phyloP scores from a whole-genome alignment of 1,140 invertebrate genomes.

The Sarcophaga peregrina region DNA sequence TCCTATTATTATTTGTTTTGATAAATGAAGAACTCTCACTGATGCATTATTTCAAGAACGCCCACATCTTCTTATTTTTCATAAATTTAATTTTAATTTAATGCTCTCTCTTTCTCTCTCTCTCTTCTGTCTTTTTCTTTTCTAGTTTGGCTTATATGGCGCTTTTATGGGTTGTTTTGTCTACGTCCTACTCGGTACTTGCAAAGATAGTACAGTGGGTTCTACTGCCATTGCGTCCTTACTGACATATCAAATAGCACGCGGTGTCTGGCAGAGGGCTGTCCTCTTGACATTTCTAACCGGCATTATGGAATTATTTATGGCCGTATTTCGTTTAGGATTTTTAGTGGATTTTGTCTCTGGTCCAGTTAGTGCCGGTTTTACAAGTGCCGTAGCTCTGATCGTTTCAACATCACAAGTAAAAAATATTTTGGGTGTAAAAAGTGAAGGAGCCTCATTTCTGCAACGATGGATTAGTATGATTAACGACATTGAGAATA shows the following conservation, averaged over 20 bases:
- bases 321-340: constrained; percentile 89
- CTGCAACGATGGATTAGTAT: constrained; percentile 79
- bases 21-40: too few species aligned
- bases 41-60: too few species aligned
- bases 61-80: too few species aligned
- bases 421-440: constrained; percentile 85
- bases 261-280: constrained; percentile 79
- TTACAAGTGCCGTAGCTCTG: constrained; percentile 92
- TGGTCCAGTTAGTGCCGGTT: constrained; percentile 91
- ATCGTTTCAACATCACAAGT: constrained; percentile 92
- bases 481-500: constrained; percentile 72
- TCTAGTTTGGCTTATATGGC: constrained; percentile 86
- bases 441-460: constrained; percentile 78
- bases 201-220: constrained; percentile 89
- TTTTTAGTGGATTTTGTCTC: constrained; percentile 95
- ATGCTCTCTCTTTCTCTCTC: background rate
- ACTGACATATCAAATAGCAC: constrained; percentile 82
- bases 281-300: constrained; percentile 83
- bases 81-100: too few species aligned
- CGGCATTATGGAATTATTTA: constrained; percentile 85
- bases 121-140: constrained; percentile 44
- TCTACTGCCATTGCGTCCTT: constrained; percentile 89
- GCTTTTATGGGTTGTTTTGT: constrained; percentile 92
- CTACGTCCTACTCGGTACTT: constrained; percentile 91
- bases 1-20: too few species aligned